Evolutionary conservation across 2,888 invertebrate species (phyloP).

Genomic region (Portevinia maculata): DNA sequence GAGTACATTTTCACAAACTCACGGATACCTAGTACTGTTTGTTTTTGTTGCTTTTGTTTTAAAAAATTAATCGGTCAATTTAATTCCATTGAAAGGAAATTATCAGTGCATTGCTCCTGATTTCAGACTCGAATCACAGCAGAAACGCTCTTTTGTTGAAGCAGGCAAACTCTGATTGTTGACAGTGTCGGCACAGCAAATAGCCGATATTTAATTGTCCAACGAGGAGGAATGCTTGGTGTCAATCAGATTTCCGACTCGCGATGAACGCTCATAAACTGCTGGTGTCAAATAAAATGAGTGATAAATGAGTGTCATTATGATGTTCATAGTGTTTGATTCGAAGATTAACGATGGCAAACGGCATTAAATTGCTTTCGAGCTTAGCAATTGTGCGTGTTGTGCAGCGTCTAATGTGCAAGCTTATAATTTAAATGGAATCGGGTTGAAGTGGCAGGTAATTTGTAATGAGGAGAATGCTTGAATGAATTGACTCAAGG

Average conservation of each 20-base stretch:
- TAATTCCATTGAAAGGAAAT: slow-evolving; percentile 38
- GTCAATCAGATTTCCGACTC: slow-evolving; percentile 15
- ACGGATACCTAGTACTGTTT: slow-evolving; percentile 10
- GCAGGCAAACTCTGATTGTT: slow-evolving; percentile 8
- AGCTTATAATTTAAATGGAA: not conserved
- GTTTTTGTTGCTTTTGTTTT: slow-evolving; percentile 9
- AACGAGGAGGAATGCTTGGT: not conserved
- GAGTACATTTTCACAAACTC: not conserved
- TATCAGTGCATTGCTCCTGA: slow-evolving; percentile 56
- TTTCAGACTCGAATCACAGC: slow-evolving; percentile 50
- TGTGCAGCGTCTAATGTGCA: slow-evolving; percentile 1
- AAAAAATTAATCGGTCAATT: slow-evolving; percentile 62
- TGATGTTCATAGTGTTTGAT: slow-evolving; percentile 27
- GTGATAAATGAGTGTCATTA: slow-evolving; percentile 60
- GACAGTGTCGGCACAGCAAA: not conserved
- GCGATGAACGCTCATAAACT: not conserved
- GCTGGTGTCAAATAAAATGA: slow-evolving; percentile 46
- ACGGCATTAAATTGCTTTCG: slow-evolving; percentile 48
- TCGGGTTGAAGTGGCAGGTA: slow-evolving; percentile 9
- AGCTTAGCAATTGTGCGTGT: slow-evolving; percentile 32
- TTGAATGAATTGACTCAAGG: not conserved
- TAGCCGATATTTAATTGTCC: slow-evolving; percentile 41
- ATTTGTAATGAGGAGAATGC: not conserved
- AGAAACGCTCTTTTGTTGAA: not conserved
- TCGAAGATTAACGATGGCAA: slow-evolving; percentile 51